Conservation (phyloP, 2,888 invertebrate genomes). For the Schizaphis graminum region DNA sequence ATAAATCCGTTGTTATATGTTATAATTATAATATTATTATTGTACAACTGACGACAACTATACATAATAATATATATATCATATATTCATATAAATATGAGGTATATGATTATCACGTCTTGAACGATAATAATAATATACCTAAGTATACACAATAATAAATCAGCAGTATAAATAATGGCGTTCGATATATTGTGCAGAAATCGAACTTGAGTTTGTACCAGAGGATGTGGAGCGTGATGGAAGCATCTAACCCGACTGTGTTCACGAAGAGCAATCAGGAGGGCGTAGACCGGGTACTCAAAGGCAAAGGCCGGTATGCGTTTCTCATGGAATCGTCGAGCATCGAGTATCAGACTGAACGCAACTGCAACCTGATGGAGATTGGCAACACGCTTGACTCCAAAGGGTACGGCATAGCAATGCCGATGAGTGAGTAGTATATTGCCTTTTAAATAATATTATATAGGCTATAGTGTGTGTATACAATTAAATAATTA, state of each 20-base stretch:
- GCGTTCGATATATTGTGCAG: conserved; percentile 44
- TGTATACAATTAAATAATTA: too few species aligned
- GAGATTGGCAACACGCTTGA: conserved; percentile 87
- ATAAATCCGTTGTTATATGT: background rate
- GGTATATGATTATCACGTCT: too few species aligned
- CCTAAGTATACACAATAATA: background rate
- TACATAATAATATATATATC: too few species aligned
- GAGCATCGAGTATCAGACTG: conserved; percentile 91
- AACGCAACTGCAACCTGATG: conserved; percentile 86
- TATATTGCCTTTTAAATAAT: background rate
- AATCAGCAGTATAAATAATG: background rate
- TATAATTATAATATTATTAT: background rate
- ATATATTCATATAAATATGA: too few species aligned
- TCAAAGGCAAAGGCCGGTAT: conserved; percentile 83
- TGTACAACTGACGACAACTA: too few species aligned
- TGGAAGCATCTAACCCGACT: conserved; percentile 86
- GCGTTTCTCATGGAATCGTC: conserved; percentile 98
- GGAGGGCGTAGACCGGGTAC: conserved; percentile 89
- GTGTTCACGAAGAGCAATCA: conserved; percentile 87
- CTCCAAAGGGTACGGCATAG: conserved; percentile 94
- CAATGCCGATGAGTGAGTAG: conserved; percentile 87
- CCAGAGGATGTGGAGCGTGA: conserved; percentile 92
- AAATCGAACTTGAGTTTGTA: conserved; percentile 83
- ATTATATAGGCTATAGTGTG: background rate
- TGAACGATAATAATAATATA: too few species aligned